Evolutionary conservation across 2,797 vertebrate genomes (phyloP).

Genomic region (Lepilemur ruficaudatus): DNA sequence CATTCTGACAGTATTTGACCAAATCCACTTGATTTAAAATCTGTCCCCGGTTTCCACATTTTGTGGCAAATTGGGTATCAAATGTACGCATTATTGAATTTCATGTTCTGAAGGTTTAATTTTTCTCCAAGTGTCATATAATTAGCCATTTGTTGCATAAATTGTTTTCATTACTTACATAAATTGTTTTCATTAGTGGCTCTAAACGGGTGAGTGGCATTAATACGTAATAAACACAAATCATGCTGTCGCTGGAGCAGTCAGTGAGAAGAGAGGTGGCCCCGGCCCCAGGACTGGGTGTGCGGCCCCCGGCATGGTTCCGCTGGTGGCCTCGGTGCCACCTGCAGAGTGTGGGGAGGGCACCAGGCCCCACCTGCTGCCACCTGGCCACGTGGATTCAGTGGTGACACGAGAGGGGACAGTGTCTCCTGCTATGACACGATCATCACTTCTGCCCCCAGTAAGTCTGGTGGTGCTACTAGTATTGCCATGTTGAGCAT

Average conservation of each 20-base stretch:
- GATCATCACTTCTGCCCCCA: too few species aligned
- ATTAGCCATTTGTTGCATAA: slow-evolving; percentile 72
- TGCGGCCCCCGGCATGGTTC: accelerated
- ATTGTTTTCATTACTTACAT: slow-evolving; percentile 70
- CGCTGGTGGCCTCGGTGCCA: accelerated
- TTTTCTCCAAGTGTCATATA: slow-evolving; percentile 67
- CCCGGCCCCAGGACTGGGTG: accelerated
- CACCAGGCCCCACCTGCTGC: accelerated
- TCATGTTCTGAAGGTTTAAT: slow-evolving; percentile 57
- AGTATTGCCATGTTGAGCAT: background rate
- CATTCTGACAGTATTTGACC: background rate
- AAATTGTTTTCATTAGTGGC: slow-evolving; percentile 63
- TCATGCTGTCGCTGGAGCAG: background rate
- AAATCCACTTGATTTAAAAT: background rate
- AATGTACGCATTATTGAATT: slow-evolving; percentile 50
- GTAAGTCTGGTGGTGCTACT: accelerated
- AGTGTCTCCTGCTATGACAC: accelerated
- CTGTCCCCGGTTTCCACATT: background rate
- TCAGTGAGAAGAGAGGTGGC: background rate
- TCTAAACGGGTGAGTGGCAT: slow-evolving; percentile 43
- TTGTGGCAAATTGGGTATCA: slow-evolving; percentile 28
- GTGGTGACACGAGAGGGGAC: accelerated
- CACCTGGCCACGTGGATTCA: accelerated
- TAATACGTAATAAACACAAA: background rate
- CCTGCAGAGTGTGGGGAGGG: accelerated